Percentiles rank a stretch among this genome's conserved stretches.
phyloP scores from a whole-genome alignment of 1,140 invertebrate genomes.

The Homarus americanus region DNA sequence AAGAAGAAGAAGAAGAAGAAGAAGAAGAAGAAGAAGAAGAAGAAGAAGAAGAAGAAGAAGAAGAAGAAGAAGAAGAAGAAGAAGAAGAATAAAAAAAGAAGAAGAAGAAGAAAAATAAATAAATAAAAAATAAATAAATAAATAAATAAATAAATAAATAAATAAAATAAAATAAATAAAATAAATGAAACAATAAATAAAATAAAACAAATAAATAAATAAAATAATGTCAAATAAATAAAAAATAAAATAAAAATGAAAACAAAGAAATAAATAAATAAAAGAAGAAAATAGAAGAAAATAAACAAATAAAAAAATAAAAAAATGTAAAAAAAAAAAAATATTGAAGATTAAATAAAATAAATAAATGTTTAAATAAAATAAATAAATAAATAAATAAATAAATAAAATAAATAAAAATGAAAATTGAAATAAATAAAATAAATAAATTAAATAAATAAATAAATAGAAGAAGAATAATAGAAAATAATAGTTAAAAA shows the following conservation, averaged over 20 bases:
- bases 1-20: neutral
- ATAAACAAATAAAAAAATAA: slow-evolving; percentile 23
- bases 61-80: slow-evolving; percentile 44
- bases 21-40: slow-evolving; percentile 32
- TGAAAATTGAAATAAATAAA: neutral
- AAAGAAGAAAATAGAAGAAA: slow-evolving; percentile 21
- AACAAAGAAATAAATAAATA: slow-evolving; percentile 8
- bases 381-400: neutral
- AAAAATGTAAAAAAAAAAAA: slow-evolving; percentile 24
- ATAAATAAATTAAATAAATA: neutral
- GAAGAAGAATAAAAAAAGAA: slow-evolving; percentile 32
- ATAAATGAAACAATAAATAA: neutral
- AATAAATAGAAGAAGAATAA: slow-evolving; percentile 13
- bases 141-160: neutral
- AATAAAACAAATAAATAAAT: neutral
- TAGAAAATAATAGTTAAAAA: neutral
- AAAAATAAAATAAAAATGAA: neutral
- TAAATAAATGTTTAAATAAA: neutral
- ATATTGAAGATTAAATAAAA: neutral
- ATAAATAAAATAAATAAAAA: slow-evolving; percentile 6
- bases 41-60: slow-evolving; percentile 24
- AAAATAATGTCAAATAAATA: neutral
- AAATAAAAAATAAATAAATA: neutral
- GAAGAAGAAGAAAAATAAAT: slow-evolving; percentile 15
- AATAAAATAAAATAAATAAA: neutral